phyloP scores from a whole-genome alignment of 2,113 vertebrate genomes.

The Myrmecobius fasciatus region DNA sequence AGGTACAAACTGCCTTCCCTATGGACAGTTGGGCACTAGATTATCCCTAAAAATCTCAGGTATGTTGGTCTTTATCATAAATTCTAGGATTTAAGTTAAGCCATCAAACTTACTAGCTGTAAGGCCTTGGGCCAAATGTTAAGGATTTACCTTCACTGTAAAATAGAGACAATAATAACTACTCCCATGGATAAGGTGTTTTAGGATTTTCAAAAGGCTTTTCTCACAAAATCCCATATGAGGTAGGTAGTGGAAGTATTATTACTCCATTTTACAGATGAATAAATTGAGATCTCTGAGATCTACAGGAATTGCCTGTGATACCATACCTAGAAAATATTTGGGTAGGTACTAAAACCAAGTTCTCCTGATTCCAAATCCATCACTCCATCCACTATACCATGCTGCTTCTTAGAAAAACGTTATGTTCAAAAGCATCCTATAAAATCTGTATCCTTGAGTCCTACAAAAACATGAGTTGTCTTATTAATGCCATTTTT shows the following conservation, averaged over 20 bases:
- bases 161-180: not conserved
- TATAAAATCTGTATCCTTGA: not conserved
- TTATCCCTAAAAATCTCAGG: not conserved
- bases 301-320: not conserved
- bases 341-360: not conserved
- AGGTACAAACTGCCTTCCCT: not conserved
- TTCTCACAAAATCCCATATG: not conserved
- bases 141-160: not conserved
- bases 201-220: not conserved
- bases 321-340: not conserved
- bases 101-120: not conserved
- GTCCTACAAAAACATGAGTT: not conserved
- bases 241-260: not conserved
- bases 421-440: not conserved
- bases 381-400: not conserved
- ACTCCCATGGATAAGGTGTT: not conserved
- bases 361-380: no score
- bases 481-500: not conserved
- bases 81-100: not conserved
- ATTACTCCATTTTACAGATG: not conserved
- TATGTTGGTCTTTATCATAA: not conserved
- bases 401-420: not conserved
- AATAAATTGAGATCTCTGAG: not conserved
- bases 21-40: not conserved
- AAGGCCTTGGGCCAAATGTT: no score